These are phyloP conservation scores for Invenusta paracnida DNA, from an alignment of 2,888 invertebrate species.

Conservation along the genomic window DNA sequence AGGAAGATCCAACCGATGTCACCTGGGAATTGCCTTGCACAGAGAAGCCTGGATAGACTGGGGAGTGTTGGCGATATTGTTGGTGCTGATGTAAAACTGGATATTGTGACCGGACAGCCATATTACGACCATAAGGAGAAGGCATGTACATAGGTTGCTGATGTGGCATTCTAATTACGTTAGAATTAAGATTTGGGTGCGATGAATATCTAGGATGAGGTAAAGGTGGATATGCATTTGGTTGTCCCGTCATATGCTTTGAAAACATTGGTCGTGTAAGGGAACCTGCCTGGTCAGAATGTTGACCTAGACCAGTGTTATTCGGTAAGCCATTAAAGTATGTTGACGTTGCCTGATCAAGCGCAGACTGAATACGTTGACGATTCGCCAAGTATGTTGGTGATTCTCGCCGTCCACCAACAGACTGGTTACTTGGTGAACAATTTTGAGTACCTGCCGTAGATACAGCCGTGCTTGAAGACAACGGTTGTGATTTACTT, in stretches of 20 bases:
- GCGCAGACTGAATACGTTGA: not conserved
- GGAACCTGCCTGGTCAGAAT: not conserved
- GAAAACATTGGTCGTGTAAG: not conserved
- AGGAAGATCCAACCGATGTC: not conserved
- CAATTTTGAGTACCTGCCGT: not conserved
- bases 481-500: not conserved
- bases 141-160: conserved; percentile 23
- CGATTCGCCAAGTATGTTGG: not conserved
- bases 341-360: not conserved
- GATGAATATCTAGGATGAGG: not conserved
- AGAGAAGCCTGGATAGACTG: not conserved
- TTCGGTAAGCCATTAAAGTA: not conserved
- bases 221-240: not conserved
- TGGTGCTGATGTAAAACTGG: not conserved
- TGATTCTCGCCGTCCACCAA: not conserved
- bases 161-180: not conserved
- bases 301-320: not conserved
- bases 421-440: not conserved
- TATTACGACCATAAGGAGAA: not conserved
- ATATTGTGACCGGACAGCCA: not conserved
- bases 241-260: not conserved
- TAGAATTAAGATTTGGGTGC: not conserved
- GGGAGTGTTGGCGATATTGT: conserved; percentile 5
- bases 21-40: not conserved
- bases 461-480: not conserved